phyloP scores from a whole-genome alignment of 2,797 vertebrate species.

The Aotus griseimembra region DNA sequence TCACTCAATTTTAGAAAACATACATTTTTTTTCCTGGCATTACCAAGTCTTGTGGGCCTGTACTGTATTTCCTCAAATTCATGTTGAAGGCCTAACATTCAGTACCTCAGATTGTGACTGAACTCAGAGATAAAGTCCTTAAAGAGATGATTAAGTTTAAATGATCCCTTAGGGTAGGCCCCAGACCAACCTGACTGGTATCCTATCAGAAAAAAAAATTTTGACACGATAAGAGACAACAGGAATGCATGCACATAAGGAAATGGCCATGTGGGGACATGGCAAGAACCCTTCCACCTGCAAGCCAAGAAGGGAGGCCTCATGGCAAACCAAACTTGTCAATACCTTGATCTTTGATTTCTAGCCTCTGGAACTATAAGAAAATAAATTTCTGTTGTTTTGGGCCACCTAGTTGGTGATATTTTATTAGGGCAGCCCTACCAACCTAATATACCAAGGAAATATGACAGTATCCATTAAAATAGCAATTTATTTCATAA shows the following conservation, averaged over 20 bases:
- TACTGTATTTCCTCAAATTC: neutral
- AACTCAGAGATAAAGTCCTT: neutral
- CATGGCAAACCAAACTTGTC: neutral
- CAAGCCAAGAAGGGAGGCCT: neutral
- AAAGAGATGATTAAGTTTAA: neutral
- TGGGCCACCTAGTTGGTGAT: neutral
- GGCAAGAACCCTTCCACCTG: neutral
- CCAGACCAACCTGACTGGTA: neutral
- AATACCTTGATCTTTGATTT: neutral
- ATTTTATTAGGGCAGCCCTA: neutral
- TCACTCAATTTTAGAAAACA: neutral
- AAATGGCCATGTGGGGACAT: neutral
- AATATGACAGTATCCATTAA: neutral
- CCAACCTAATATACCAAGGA: neutral
- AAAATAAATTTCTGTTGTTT: neutral
- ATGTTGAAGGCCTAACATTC: neutral
- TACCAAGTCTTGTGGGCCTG: neutral
- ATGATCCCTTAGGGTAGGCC: neutral
- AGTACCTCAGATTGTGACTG: neutral
- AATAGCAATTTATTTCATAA: conserved; percentile 35
- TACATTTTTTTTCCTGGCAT: neutral
- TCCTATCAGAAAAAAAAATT: neutral
- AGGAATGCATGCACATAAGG: neutral
- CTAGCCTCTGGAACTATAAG: neutral
- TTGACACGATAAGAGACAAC: neutral